Evolutionary conservation across 2,888 invertebrate species (phyloP), one percentile per base, ranked within the genome.

Genomic region (Leucophenga montana): DNA sequence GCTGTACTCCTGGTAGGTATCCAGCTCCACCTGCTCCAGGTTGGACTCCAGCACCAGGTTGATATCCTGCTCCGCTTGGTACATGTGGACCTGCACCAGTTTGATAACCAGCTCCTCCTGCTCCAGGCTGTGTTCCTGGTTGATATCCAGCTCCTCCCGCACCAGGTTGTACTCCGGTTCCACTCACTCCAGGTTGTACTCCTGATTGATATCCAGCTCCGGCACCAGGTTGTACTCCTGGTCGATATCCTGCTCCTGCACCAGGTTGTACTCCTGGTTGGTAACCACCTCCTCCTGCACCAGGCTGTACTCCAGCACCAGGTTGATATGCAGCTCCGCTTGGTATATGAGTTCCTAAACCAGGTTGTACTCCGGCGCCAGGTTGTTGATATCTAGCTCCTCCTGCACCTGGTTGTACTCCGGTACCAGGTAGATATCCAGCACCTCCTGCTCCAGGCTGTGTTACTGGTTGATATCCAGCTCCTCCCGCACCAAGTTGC

Each of bases 371-470:
- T 59, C 50, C 69, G 22, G 64, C 27, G 39, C 62, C 68, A n/a
- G 66, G 53, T 70, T 13, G 50, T n/a, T 71, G 70, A n/a, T 16
- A 9, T 20, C 68, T 71, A 8, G 66, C n/a, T 3, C 50, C 50
- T 1, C 50, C 8, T 16, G 13, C 50, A 4, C 18, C 50, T 11
- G 50, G 50, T n/a, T 50, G 50, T 18, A 14, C 16, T 50, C 18
- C 50, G 11, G 13, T 50, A n/a, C 66, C 61, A 1, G 67, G 22
- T 1, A 53, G 65, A 39, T 14, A n/a, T 1, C 72, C 73, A 14
- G 31, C 56, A 22, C 68, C 74, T 31, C 74, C 73, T 8, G 66
- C 50, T 22, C 75, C 75, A 14, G 70, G 68, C 33, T 54, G 66
- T 16, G 8, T 66, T 16, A 69, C 74, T 31, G 64, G 33, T 9